Base-by-base conservation (phyloP, 2,797 vertebrate genomes). In the Pterois miles region DNA sequence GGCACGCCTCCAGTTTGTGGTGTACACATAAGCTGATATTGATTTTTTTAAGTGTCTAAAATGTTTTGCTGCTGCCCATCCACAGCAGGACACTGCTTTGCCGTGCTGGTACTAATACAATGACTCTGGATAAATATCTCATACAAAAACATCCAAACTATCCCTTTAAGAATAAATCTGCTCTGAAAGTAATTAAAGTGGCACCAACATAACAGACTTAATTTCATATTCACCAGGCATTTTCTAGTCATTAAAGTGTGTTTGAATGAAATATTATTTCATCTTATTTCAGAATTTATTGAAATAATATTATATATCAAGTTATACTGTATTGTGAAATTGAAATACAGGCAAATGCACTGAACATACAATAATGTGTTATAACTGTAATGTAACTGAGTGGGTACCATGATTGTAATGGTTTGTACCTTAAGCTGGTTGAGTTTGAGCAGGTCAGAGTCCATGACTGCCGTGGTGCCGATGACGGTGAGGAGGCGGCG, bases 401-500 rank as follows among this genome's bases (percentile, higher is more conserved):
- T 12, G 25, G 14, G 13, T 27, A 38, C 3, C 2, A 5, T 3
- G 13, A 20, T 27, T 27, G 52, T 54, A 13, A 48, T 3, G 25
- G n/a, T 3, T 2, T 14, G 18, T 91, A 98, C 97, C 96, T 98
- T 98, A 34, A 98, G 95, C 91, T 98, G 97, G 91, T 98, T 98
- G 71, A 98, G 95, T 89, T 98, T 98, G 6, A 98, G 95, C 58
- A 98, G 94, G 80, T 98, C 97, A 6, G 97, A 97, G 86, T 98
- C 97, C 94, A 97, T 92, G 59, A 97, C 92, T 0, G 97, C 96
- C 0, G 95, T 95, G 0, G 96, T 96, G 27, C 97, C 97, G 0
- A 98, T 98, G 74, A 96, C 97, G 0, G 96, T 98, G 78, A 98
- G 96, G 46, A 98, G 95, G 25, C 97, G 96, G 7, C 97, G 94